Evolutionary conservation across 2,797 vertebrate species (phyloP).

Genomic region (Eulemur coronatus): DNA sequence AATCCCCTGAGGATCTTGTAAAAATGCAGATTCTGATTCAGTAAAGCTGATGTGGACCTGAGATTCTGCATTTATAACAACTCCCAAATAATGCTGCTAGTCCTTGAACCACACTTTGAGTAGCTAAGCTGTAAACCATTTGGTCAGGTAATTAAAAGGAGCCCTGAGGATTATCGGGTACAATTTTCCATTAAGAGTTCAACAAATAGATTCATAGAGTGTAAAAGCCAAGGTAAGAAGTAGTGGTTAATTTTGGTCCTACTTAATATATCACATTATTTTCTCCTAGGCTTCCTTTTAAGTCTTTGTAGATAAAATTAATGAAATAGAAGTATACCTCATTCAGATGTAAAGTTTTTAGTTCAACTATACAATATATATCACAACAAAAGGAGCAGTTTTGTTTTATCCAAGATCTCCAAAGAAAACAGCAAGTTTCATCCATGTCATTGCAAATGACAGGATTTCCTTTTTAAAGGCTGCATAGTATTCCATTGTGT

Average conservation of each 20-base stretch:
- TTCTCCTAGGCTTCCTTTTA: background rate
- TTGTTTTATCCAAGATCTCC: background rate
- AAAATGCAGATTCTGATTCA: conserved; percentile 15
- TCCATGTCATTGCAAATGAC: background rate
- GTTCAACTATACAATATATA: background rate
- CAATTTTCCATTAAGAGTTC: background rate
- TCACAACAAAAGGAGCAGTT: background rate
- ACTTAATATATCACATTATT: conserved; percentile 9
- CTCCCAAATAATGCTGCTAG: background rate
- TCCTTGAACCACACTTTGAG: background rate
- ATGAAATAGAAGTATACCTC: background rate
- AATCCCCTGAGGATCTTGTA: background rate
- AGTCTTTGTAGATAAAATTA: background rate
- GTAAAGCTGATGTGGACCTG: background rate
- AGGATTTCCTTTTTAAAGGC: background rate
- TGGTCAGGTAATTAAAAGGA: background rate
- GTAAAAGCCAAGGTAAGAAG: background rate
- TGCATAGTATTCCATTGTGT: background rate
- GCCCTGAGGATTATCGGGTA: background rate
- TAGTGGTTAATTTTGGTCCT: conserved; percentile 3
- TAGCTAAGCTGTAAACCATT: background rate
- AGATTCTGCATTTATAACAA: background rate
- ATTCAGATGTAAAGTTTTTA: background rate
- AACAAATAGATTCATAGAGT: background rate
- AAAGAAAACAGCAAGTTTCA: conserved; percentile 3